Base-by-base conservation (phyloP, 2,797 vertebrate genomes). In the Urophycis tenuis region DNA sequence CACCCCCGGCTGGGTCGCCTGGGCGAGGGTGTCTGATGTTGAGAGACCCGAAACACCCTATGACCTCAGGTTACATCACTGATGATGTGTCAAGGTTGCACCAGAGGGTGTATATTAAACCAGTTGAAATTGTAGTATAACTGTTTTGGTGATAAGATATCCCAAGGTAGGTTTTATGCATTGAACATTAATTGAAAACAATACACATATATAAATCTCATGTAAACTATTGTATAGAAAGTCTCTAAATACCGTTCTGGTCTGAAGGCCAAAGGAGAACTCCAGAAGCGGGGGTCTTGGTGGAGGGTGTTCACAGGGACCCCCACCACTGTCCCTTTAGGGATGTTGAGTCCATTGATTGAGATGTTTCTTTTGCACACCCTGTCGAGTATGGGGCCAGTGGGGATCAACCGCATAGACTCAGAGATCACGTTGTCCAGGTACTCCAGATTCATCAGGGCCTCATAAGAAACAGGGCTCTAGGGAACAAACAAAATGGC, bases 401-500 rank as follows among this genome's bases (percentile, higher is more conserved):
- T 0, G 15, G 93, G 92, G 34, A 70, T 67, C 71, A 94, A 69
- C 6, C 90, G 77, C 79, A 91, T 74, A 0, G 87, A 84, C 86
- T 95, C 91, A 0, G 35, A 86, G 29, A 94, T 67, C 30, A 92
- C 90, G 80, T 90, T 91, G 30, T 94, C 89, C 1, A 95, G 88
- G 83, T 92, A 93, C 9, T 94, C 81, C 79, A 94, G 87, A 69
- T 88, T 74, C 3, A 22, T 74, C 75, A 95, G 1, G 2, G 77
- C 2, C 0, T 76, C 82, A 19, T 92, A 93, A 0, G 86, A 87
- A 39, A 92, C 49, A 9, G 87, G 19, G 0, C 79, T 84, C 93
- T 92, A 1, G 5, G 76, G 67, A 30, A 0, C 17, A 72, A 74
- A 80, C 30, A 70, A 30, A 30, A 70, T 25, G 67, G 7, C 15